Base-by-base conservation (phyloP, 2,797 vertebrate genomes). In the Cirrhinus mrigala region DNA sequence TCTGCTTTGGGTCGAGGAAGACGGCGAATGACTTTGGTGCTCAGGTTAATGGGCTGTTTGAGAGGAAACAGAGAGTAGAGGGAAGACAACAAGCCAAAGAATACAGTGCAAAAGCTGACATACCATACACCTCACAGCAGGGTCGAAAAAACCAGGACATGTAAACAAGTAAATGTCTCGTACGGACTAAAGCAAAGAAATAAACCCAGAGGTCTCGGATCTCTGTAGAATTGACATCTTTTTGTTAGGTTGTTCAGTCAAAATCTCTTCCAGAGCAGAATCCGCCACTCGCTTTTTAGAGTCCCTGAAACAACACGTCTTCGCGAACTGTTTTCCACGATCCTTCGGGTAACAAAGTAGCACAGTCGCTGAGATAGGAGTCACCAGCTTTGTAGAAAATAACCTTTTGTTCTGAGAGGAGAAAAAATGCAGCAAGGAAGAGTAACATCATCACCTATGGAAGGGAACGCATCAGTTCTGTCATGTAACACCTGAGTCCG, bases 161-260 rank as follows among this genome's bases (percentile, higher is more conserved):
- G 90, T 91, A 90, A 91, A 91, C 91, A 89, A 90, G 88, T 87
- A 88, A 88, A 89, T 79, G 91, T 90, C 86, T 87, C 88, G 81
- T 89, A 89, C 89, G 86, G 88, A 92, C 87, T 81, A 90, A 88
- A 89, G 88, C 82, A 86, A 88, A 85, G 68, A 84, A 85, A 86
- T 78, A 87, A 88, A 87, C 88, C 87, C 86, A 90, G 90, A 93
- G 88, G 87, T 88, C 88, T 83, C 58, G 78, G 87, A 89, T 86
- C 89, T 90, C 91, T 90, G 89, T 88, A 79, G 88, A 89, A 90
- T 90, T 92, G 91, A 92, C 91, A 92, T 92, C 91, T 86, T 90
- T 87, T 90, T 88, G 88, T 90, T 91, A 87, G 88, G 88, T 89
- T 88, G 87, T 89, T 90, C 85, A 85, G 87, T 89, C 89, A 82